Conservation (phyloP, 1,140 invertebrate species). For the Lerema accius region DNA sequence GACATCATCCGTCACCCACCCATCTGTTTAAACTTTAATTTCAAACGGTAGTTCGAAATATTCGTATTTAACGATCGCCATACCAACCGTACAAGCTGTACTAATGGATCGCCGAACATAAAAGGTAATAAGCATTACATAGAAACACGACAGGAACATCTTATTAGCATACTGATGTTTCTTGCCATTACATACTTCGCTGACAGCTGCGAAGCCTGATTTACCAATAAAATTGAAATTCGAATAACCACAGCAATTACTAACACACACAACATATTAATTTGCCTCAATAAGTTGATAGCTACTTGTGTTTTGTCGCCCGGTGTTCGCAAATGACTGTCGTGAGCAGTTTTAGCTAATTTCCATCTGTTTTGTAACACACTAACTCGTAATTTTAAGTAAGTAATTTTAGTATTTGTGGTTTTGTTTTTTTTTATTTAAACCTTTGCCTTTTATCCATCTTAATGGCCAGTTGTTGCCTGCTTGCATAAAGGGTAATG, state of each 20-base stretch:
- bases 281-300: slow-evolving; percentile 17
- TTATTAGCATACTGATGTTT: neutral
- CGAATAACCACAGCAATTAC: neutral
- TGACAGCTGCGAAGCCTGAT: neutral
- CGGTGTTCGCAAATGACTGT: neutral
- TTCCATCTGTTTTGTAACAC: slow-evolving; percentile 11
- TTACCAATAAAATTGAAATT: slow-evolving; percentile 13
- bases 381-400: neutral
- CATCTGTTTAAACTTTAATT: too few relatives aligned
- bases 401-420: neutral
- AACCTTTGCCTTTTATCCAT: too few relatives aligned
- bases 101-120: neutral
- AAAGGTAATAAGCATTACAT: neutral
- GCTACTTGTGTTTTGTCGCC: neutral
- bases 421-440: too few relatives aligned
- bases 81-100: neutral
- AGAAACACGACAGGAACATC: neutral
- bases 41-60: too few relatives aligned
- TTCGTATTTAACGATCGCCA: too few relatives aligned
- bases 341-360: neutral
- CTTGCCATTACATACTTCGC: neutral
- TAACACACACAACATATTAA: neutral
- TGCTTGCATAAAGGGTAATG: too few relatives aligned
- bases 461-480: too few relatives aligned
- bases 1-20: too few relatives aligned